phyloP scores from a whole-genome alignment of 2,797 vertebrate genomes.

The Coluber constrictor region DNA sequence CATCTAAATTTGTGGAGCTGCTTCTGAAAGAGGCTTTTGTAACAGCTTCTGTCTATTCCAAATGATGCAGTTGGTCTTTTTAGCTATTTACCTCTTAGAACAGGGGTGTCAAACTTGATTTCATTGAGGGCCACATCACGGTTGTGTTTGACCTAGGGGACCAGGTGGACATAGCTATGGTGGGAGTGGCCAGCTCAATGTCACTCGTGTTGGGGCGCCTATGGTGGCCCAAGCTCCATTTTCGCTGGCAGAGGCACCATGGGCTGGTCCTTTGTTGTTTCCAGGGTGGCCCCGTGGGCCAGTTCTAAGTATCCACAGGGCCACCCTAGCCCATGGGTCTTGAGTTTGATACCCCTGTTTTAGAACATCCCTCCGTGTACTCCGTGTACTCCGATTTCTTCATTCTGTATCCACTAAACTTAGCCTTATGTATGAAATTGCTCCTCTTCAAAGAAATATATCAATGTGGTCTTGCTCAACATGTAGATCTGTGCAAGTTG shows the following conservation, averaged over 20 bases:
- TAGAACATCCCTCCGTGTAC: background rate
- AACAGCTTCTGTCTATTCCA: slow-evolving; percentile 1
- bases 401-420: slow-evolving; percentile 15
- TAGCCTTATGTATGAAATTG: slow-evolving; percentile 15
- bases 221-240: too few species aligned
- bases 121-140: too few species aligned
- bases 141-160: too few species aligned
- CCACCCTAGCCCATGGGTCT: too few species aligned
- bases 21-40: background rate
- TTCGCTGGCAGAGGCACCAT: too few species aligned
- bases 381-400: background rate
- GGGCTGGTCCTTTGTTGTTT: too few species aligned
- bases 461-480: slow-evolving; percentile 23
- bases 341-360: background rate
- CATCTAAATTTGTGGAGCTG: background rate
- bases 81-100: background rate
- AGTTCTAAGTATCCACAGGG: too few species aligned
- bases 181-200: too few species aligned
- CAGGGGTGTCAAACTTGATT: too few species aligned
- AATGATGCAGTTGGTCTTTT: background rate
- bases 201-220: too few species aligned
- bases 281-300: too few species aligned
- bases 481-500: slow-evolving; percentile 28
- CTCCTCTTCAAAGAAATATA: background rate
- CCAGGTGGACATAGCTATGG: too few species aligned